Conservation (phyloP, 1,140 invertebrate species). For the Ostrea edulis region DNA sequence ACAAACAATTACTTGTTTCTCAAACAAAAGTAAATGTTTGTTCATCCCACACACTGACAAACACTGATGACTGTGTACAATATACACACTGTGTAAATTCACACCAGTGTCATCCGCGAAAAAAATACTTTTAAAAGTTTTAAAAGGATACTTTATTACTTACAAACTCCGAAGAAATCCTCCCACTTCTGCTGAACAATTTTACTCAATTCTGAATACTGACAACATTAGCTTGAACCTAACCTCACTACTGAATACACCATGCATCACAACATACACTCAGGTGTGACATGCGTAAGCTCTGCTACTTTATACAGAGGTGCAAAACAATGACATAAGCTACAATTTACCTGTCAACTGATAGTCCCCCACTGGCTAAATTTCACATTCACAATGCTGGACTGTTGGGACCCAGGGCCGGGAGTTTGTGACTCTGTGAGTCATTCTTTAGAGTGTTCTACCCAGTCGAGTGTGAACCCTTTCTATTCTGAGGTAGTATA, state of each 20-base stretch:
- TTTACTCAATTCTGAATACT: neutral
- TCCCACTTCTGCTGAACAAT: neutral
- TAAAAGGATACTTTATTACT: neutral
- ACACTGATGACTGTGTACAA: neutral
- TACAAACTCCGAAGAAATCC: neutral
- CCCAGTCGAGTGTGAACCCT: neutral
- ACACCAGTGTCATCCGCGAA: neutral
- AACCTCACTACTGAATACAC: neutral
- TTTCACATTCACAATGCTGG: neutral
- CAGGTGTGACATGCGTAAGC: neutral
- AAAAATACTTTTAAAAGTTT: too few relatives aligned
- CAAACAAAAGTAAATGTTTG: constrained; percentile 13
- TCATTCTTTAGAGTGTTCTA: neutral
- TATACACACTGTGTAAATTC: neutral
- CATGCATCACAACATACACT: neutral
- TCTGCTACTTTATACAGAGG: too few relatives aligned
- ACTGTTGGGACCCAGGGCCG: neutral
- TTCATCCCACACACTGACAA: neutral
- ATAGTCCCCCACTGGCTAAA: neutral
- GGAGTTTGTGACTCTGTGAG: neutral
- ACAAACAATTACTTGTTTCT: constrained; percentile 11
- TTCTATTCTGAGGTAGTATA: neutral
- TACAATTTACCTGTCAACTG: neutral
- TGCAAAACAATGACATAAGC: neutral
- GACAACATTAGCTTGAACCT: neutral